phyloP scores from a whole-genome alignment of 2,888 invertebrate species.

The Rosalia funebris region DNA sequence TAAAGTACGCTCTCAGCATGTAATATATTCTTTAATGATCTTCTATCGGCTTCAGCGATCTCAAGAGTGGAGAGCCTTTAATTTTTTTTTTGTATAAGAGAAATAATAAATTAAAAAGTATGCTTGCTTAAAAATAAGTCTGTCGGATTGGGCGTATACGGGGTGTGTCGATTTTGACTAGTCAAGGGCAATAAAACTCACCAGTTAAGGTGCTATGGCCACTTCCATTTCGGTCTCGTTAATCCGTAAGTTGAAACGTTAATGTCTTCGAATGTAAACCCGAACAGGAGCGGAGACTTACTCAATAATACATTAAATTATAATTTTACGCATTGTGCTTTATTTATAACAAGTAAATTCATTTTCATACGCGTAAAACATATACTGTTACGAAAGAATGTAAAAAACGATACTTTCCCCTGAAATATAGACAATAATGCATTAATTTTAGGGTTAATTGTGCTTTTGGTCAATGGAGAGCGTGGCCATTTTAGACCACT shows the following conservation, averaged over 20 bases:
- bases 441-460: too few relatives aligned
- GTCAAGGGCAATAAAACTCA: slow-evolving; percentile 44
- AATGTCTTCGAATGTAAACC: slow-evolving; percentile 6
- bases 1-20: slow-evolving; percentile 61
- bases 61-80: slow-evolving; percentile 58
- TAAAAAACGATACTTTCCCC: too few relatives aligned
- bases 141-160: slow-evolving; percentile 51
- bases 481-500: too few relatives aligned
- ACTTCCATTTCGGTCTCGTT: slow-evolving; percentile 25
- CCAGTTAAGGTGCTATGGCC: slow-evolving; percentile 38
- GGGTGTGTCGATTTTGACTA: slow-evolving; percentile 55
- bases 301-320: too few relatives aligned
- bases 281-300: too few relatives aligned
- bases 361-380: too few relatives aligned
- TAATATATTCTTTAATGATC: slow-evolving; percentile 64
- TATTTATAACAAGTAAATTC: too few relatives aligned
- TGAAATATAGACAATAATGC: too few relatives aligned
- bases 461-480: too few relatives aligned
- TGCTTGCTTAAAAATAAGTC: slow-evolving; percentile 47
- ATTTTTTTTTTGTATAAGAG: slow-evolving; percentile 56
- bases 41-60: slow-evolving; percentile 60
- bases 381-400: too few relatives aligned
- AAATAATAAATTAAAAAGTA: slow-evolving; percentile 59
- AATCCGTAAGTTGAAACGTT: neutral
- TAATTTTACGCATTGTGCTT: too few relatives aligned